A percentile compares a stretch with the other conserved stretches of the same genome.
Conservation (phyloP, 1,140 invertebrate genomes). For the Phenacoccus solenopsis region DNA sequence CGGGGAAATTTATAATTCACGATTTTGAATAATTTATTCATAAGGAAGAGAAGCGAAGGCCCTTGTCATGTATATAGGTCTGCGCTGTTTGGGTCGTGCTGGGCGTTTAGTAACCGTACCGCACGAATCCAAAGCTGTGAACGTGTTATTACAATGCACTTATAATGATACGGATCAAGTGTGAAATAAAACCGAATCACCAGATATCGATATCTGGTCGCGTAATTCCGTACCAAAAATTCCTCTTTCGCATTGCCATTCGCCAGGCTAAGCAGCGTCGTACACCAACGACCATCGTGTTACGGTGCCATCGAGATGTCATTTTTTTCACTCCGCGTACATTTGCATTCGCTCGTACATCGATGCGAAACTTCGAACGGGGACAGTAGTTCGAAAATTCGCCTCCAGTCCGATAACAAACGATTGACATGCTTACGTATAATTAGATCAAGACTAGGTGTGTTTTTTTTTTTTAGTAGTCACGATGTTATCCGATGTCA, state of each 20-base stretch:
- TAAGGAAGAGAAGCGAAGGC: neutral
- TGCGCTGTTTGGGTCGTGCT: neutral
- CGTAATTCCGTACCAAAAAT: conserved; percentile 13
- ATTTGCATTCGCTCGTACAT: neutral
- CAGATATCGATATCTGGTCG: neutral
- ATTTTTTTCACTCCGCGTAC: neutral
- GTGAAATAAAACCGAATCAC: conserved; percentile 12
- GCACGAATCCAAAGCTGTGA: conserved; percentile 11
- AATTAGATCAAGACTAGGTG: conserved; percentile 11
- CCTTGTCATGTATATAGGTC: conserved; percentile 5
- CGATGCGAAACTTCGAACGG: neutral
- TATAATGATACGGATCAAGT: conserved; percentile 17
- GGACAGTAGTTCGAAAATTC: neutral
- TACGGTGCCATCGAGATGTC: too few relatives aligned
- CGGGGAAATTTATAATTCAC: conserved; percentile 12
- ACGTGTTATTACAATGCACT: conserved; percentile 17
- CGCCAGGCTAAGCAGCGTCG: neutral
- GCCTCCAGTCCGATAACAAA: neutral
- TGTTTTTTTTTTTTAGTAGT: conserved; percentile 3
- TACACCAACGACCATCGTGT: neutral
- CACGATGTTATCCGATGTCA: conserved; percentile 12
- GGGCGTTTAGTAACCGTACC: conserved; percentile 11
- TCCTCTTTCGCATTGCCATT: too few relatives aligned
- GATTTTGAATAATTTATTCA: conserved; percentile 13
- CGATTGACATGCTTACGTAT: conserved; percentile 15